Evolutionary conservation across 2,888 invertebrate species (phyloP), one percentile per base, ranked within the genome.

Genomic region (Iphiclides podalirius): DNA sequence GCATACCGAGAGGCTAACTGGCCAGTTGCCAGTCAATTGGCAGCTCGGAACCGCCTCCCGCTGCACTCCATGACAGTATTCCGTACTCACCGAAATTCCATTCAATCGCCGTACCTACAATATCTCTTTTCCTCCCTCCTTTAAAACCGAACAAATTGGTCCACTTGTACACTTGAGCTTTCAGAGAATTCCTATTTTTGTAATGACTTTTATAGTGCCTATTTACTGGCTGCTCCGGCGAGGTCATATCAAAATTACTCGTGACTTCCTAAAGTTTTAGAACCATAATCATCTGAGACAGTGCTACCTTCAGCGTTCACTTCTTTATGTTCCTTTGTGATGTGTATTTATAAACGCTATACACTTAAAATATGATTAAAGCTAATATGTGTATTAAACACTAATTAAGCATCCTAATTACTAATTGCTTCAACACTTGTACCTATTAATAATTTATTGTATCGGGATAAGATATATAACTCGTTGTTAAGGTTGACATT

Each of bases 141-240:
- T 42, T 45, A 20, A n/a, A 28, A 47, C 46, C 49, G 44, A 48
- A 52, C 53, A 54, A 53, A 62, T 81, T 72, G 84, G 85, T 86
- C 86, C 84, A 85, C 71, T 63, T 79, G 70, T 78, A 85, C 67
- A 79, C 79, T 84, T 81, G 85, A 87, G 82, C 85, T 87, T 87
- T 79, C 72, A 72, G 70, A 77, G 72, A 75, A 77, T 73, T 83
- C 78, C 79, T 87, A 85, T 87, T 87, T 87, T 85, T 84, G 72
- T 87, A 85, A 72, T 78, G 79, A 72, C 79, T 82, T 84, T 75
- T 79, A 77, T 82, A 84, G 69, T 73, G 55, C 52, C 58, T 60
- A 55, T 68, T 54, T 61, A 66, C 67, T 66, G 64, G 71, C 60
- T 63, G 64, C 74, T 75, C 75, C 71, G 75, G 72, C 68, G 66